phyloP scores from a whole-genome alignment of 2,888 invertebrate species.

The Drosophila anomalata region DNA sequence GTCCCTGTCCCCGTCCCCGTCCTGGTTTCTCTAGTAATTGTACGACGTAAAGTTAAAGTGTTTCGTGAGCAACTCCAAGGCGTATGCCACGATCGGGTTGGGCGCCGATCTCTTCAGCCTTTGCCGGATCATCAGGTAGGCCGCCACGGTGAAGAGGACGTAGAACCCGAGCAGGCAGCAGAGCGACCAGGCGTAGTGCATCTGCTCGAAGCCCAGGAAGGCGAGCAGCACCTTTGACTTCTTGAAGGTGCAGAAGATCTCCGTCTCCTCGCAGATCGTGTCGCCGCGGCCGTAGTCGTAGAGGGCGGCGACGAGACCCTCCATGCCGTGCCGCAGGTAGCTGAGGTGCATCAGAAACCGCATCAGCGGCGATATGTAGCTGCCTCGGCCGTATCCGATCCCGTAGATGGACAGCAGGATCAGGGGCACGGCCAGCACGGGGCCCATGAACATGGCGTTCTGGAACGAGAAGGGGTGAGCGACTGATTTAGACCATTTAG shows the following conservation, averaged over 20 bases:
- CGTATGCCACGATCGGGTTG: constrained; percentile 89
- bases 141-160: constrained; percentile 87
- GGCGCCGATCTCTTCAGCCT: constrained; percentile 87
- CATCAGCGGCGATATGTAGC: constrained; percentile 89
- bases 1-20: background rate
- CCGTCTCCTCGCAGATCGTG: constrained; percentile 89
- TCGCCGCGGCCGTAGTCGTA: constrained; percentile 90
- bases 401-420: constrained; percentile 95
- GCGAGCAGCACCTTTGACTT: constrained; percentile 90
- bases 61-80: constrained; percentile 89
- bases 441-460: constrained; percentile 96
- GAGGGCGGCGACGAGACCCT: constrained; percentile 91
- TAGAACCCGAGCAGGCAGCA: constrained; percentile 89
- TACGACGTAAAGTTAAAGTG: constrained; percentile 85
- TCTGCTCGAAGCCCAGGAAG: constrained; percentile 90
- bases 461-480: constrained; percentile 79
- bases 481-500: background rate
- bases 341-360: constrained; percentile 92
- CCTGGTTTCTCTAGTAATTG: constrained; percentile 70
- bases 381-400: constrained; percentile 91
- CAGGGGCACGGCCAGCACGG: constrained; percentile 93
- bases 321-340: constrained; percentile 92
- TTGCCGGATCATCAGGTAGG: constrained; percentile 89
- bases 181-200: constrained; percentile 88
- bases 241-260: constrained; percentile 90